Base-by-base conservation (phyloP, 2,113 vertebrate species). In the Gasterosteus aculeatus region DNA sequence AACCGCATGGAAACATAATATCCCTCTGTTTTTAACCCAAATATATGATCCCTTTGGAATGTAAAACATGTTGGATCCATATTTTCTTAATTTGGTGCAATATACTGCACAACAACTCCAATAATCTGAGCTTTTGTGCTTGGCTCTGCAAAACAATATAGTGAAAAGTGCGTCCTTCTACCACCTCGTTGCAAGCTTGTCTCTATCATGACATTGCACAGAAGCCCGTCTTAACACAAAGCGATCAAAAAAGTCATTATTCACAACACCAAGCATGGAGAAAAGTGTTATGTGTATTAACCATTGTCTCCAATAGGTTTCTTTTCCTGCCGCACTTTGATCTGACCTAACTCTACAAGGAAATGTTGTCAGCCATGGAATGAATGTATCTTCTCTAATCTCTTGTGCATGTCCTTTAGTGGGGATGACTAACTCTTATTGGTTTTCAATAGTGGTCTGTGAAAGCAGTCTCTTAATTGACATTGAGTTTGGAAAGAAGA, bases 391-490 rank as follows among this genome's bases (percentile, higher is more conserved):
- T 78, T 63, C 72, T 68, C 10, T 14, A 56, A 31, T 71, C 35
- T 57, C 78, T 56, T 72, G 72, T 75, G 41, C 57, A 14, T 84
- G 85, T 87, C 75, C 74, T 91, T 85, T 88, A 75, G 58, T 83
- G 51, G 67, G 72, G 75, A 88, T 79, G 81, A 86, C 68, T 85
- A 88, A 85, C 82, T 83, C 47, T 39, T 74, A 93, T 91, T 77
- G 86, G 93, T 93, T 92, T 89, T 86, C 54, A 87, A 77, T 86
- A 74, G 74, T 69, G 2, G 51, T 65, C 72, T 78, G 79, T 69
- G 75, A 86, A 70, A 85, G 77, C 64, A 47, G 47, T 71, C 26
- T 54, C 78, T 87, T 86, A 85, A 91, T 72, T 87, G 76, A 90
- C 89, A 90, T 82, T 78, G 77, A 88, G 88, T 86, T 54, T 75